These are phyloP conservation scores for Euproctis similis DNA, from an alignment of 2,888 invertebrate species.

Conservation along the genomic window DNA sequence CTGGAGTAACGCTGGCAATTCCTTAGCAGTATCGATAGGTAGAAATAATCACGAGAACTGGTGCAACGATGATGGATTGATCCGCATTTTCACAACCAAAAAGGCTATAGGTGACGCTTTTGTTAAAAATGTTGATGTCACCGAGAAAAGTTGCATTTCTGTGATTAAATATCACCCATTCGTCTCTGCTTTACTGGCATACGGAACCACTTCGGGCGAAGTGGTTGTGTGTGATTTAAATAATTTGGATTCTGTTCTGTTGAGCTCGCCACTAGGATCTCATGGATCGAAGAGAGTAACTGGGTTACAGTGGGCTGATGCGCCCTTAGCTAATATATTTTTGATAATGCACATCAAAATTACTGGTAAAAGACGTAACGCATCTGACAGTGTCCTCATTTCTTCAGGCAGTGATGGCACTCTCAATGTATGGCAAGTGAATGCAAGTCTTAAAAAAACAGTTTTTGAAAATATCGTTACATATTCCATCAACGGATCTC, in stretches of 20 bases:
- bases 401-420: conserved; percentile 45
- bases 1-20: conserved; percentile 57
- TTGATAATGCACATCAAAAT: conserved; percentile 45
- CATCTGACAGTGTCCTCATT: conserved; percentile 46
- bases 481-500: conserved; percentile 41
- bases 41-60: conserved; percentile 49
- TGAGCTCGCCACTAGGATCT: conserved; percentile 44
- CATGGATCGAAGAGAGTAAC: conserved; percentile 50
- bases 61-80: conserved; percentile 54
- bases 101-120: conserved; percentile 67
- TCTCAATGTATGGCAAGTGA: conserved; percentile 56
- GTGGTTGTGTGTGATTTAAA: conserved; percentile 50
- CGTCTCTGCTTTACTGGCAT: conserved; percentile 47
- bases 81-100: conserved; percentile 48
- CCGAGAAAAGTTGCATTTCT: conserved; percentile 54
- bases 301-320: conserved; percentile 48
- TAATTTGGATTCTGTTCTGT: conserved; percentile 30
- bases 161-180: conserved; percentile 50
- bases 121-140: conserved; percentile 40
- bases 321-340: conserved; percentile 38
- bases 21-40: conserved; percentile 51
- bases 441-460: conserved; percentile 32
- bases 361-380: conserved; percentile 46
- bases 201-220: conserved; percentile 54
- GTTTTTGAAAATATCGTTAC: conserved; percentile 43